A percentile compares a stretch with the other conserved stretches of the same genome.
These are phyloP conservation scores for Aptenodytes patagonicus DNA, from an alignment of 2,113 vertebrate species.

Conservation along the genomic window DNA sequence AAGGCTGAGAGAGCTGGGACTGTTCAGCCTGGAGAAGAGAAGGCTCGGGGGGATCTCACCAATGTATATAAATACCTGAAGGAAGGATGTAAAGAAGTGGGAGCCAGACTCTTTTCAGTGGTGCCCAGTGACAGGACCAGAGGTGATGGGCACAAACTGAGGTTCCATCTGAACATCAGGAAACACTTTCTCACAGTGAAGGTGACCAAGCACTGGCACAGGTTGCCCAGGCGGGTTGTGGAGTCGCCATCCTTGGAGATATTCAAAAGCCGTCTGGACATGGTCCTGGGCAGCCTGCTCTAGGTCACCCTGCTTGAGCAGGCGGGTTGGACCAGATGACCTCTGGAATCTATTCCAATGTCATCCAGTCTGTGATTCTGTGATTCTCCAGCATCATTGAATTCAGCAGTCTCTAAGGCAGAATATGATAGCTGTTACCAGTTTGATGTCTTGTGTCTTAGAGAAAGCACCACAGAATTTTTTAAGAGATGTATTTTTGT, in stretches of 20 bases:
- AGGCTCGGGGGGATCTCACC: neutral
- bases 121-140: neutral
- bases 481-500: neutral
- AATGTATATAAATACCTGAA: neutral
- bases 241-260: neutral
- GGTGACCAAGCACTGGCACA: too few relatives aligned
- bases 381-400: neutral
- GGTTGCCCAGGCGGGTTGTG: neutral
- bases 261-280: neutral
- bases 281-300: neutral
- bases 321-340: neutral
- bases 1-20: neutral
- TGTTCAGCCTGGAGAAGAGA: neutral
- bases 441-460: neutral
- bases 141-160: too few relatives aligned
- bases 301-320: neutral
- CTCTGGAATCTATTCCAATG: neutral
- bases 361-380: neutral
- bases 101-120: neutral
- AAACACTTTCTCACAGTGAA: too few relatives aligned
- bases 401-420: neutral
- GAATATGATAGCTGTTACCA: neutral
- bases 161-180: too few relatives aligned
- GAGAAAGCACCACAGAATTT: neutral
- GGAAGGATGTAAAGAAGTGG: neutral